These are phyloP conservation scores for Andrena trimmerana DNA, from an alignment of 2,888 invertebrate species.

Conservation along the genomic window DNA sequence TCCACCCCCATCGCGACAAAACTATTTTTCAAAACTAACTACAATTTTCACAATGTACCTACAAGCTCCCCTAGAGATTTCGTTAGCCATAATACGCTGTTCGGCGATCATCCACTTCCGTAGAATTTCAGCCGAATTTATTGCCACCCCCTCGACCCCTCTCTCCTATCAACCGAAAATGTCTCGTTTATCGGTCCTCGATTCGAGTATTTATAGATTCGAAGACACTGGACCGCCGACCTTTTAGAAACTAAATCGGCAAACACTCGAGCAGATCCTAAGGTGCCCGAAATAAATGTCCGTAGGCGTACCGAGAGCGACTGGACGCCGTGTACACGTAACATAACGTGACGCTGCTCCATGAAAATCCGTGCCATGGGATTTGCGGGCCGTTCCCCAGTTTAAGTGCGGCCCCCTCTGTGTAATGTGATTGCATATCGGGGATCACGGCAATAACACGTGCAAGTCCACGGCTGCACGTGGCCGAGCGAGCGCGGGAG, in stretches of 20 bases:
- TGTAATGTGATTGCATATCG: conserved; percentile 37
- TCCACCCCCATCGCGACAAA: neutral
- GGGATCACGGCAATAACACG: conserved; percentile 43
- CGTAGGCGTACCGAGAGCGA: conserved; percentile 19
- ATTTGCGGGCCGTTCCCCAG: conserved; percentile 31
- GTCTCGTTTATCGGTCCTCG: conserved; percentile 3
- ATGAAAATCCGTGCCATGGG: conserved; percentile 56
- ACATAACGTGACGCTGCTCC: conserved; percentile 62
- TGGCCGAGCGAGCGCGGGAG: conserved; percentile 12
- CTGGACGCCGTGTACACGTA: conserved; percentile 51
- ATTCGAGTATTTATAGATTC: conserved; percentile 24
- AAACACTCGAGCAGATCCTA: conserved; percentile 13
- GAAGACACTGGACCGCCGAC: neutral
- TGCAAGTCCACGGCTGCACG: conserved; percentile 8
- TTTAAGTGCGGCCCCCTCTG: conserved; percentile 28
- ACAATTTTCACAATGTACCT: neutral
- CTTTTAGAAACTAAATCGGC: neutral
- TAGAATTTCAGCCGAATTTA: conserved; percentile 13
- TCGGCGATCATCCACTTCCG: neutral
- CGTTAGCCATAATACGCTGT: neutral
- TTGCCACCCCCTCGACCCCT: neutral
- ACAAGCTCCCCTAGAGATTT: neutral
- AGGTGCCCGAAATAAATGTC: conserved; percentile 29
- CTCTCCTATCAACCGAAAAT: neutral
- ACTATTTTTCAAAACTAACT: too few relatives aligned